phyloP scores from a whole-genome alignment of 2,113 vertebrate genomes.

The Tylochromis polylepis region DNA sequence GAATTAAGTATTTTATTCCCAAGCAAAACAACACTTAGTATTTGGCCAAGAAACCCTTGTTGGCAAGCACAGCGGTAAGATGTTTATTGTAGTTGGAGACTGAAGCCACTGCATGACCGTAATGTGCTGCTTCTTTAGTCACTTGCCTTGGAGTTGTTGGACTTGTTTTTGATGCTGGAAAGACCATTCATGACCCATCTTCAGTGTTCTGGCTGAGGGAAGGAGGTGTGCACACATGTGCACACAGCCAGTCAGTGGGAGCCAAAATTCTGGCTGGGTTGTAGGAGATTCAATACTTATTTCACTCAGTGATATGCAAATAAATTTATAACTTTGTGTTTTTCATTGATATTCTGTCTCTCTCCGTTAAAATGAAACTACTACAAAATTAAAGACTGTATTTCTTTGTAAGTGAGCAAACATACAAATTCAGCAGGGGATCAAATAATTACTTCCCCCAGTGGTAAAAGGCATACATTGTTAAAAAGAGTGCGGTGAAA shows the following conservation, averaged over 20 bases:
- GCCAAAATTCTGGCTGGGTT: neutral
- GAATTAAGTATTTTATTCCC: neutral
- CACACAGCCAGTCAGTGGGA: neutral
- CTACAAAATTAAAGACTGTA: neutral
- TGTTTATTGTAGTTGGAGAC: neutral
- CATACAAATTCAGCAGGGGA: neutral
- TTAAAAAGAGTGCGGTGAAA: neutral
- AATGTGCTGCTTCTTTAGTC: neutral
- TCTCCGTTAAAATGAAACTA: neutral
- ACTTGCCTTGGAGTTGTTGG: neutral
- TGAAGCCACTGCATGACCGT: neutral
- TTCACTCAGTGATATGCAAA: neutral
- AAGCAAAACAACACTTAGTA: neutral
- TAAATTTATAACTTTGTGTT: neutral
- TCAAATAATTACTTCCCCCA: neutral
- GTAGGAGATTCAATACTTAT: neutral
- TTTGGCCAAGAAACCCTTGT: neutral
- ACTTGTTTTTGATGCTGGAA: neutral
- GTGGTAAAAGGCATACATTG: neutral
- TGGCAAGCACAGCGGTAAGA: neutral
- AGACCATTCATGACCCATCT: neutral
- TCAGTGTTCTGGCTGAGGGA: neutral
- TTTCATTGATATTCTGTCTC: neutral
- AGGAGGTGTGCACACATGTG: neutral
- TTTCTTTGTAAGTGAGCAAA: neutral